Evolutionary conservation across 1,140 invertebrate genomes (phyloP).

Genomic region (Cheumatopsyche charites): DNA sequence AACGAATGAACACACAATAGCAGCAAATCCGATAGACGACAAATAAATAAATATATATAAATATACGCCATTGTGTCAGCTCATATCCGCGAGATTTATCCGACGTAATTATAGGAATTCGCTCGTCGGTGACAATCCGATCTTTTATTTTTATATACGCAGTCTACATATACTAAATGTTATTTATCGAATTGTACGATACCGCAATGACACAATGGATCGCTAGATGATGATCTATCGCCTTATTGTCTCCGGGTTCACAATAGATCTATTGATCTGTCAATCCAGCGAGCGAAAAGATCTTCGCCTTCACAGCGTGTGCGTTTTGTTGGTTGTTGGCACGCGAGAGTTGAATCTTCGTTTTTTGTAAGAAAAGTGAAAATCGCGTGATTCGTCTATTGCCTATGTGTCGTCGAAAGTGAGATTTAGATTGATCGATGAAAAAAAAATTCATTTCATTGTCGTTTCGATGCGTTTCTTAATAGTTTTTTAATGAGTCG

Average conservation of each 20-base stretch:
- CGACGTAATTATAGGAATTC: slow-evolving; percentile 1
- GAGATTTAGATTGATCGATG: too few relatives aligned
- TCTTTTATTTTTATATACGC: neutral
- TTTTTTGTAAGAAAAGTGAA: too few relatives aligned
- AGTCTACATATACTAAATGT: neutral
- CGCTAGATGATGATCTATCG: slow-evolving; percentile 24
- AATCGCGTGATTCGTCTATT: too few relatives aligned
- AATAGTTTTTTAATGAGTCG: too few relatives aligned
- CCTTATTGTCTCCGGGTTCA: slow-evolving; percentile 9
- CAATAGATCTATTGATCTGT: slow-evolving; percentile 28
- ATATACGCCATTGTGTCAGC: too few relatives aligned
- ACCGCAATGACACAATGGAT: neutral
- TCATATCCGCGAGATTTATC: slow-evolving; percentile 12
- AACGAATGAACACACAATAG: too few relatives aligned
- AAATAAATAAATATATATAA: too few relatives aligned
- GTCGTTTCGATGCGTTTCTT: too few relatives aligned
- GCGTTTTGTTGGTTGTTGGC: neutral
- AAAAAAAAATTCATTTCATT: too few relatives aligned
- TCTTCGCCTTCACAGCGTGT: neutral
- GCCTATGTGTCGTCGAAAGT: too few relatives aligned
- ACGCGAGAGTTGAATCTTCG: too few relatives aligned
- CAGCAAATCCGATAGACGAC: too few relatives aligned
- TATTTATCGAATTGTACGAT: slow-evolving; percentile 12
- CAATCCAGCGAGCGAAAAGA: neutral
- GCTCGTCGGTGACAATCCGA: neutral